Evolutionary conservation across 92 coral and sea anemone species (phyloP).

Genomic region (Epizoanthus illoricatus): DNA sequence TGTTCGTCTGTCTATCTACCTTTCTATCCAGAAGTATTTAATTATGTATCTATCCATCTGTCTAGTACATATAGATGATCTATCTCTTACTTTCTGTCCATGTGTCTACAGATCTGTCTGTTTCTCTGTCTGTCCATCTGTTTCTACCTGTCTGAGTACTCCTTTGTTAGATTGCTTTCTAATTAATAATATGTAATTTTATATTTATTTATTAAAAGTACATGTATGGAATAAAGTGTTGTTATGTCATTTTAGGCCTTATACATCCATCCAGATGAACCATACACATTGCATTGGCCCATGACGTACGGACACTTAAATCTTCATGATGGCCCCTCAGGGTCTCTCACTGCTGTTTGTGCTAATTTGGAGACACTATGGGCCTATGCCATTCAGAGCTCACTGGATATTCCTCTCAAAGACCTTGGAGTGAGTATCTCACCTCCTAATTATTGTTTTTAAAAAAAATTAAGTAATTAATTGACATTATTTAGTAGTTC

Average conservation of each 20-base stretch:
- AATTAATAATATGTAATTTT: not conserved
- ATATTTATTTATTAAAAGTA: too few relatives aligned
- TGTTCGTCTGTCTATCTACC: too few relatives aligned
- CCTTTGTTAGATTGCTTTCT: not conserved
- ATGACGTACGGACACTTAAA: conserved; percentile 85
- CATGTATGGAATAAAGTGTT: not conserved
- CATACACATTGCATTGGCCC: conserved; percentile 94
- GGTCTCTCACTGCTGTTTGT: conserved; percentile 89
- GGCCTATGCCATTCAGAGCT: conserved; percentile 89
- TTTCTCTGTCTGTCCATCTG: too few relatives aligned
- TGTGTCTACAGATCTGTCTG: too few relatives aligned
- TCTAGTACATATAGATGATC: too few relatives aligned
- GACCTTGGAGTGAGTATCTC: conserved; percentile 74
- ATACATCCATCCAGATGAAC: conserved; percentile 82
- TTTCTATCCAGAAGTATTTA: too few relatives aligned
- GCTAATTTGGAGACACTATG: conserved; percentile 90
- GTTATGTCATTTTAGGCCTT: conserved; percentile 60
- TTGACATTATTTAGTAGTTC: too few relatives aligned
- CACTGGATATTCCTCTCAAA: conserved; percentile 74
- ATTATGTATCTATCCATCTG: too few relatives aligned
- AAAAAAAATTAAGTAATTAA: too few relatives aligned
- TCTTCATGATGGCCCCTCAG: conserved; percentile 84
- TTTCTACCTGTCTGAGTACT: too few relatives aligned
- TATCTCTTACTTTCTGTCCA: too few relatives aligned
- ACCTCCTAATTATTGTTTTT: too few relatives aligned